Percentiles rank a stretch among this genome's conserved stretches.
These are phyloP conservation scores for Phodopus roborovskii DNA, from an alignment of 2,113 vertebrate genomes.

Conservation along the genomic window DNA sequence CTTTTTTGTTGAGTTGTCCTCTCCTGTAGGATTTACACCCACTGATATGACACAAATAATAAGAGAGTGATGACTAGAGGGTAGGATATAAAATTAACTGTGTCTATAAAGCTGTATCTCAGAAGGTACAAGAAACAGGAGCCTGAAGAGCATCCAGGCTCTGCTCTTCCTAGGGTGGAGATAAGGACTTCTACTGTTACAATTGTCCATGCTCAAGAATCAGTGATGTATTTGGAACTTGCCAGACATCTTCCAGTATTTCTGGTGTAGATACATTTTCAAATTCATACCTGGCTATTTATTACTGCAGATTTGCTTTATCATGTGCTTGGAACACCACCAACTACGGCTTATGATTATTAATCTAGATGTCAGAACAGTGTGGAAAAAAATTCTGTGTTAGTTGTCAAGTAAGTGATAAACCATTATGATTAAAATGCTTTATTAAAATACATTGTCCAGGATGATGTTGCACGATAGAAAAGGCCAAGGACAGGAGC, in stretches of 20 bases:
- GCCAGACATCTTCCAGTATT: neutral
- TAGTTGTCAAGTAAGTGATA: neutral
- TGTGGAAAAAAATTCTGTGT: neutral
- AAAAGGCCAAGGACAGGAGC: neutral
- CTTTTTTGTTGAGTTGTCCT: neutral
- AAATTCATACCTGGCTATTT: neutral
- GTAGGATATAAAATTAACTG: neutral
- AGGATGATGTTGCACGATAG: neutral
- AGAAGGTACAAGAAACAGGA: neutral
- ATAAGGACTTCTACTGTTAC: too few relatives aligned
- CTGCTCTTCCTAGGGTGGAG: fast-evolving
- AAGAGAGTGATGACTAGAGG: neutral
- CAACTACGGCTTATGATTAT: neutral
- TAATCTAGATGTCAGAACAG: neutral
- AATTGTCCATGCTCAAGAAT: neutral
- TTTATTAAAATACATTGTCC: neutral
- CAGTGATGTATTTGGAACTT: neutral
- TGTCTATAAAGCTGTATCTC: neutral
- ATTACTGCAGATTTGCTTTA: neutral
- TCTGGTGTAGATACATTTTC: neutral
- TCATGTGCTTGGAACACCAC: too few relatives aligned
- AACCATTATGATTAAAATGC: neutral
- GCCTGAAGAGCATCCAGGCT: neutral
- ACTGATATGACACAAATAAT: slow-evolving; percentile 15
- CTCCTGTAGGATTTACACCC: slow-evolving; percentile 22